Base-by-base conservation (phyloP, 2,113 vertebrate species). In the Turnix velox region DNA sequence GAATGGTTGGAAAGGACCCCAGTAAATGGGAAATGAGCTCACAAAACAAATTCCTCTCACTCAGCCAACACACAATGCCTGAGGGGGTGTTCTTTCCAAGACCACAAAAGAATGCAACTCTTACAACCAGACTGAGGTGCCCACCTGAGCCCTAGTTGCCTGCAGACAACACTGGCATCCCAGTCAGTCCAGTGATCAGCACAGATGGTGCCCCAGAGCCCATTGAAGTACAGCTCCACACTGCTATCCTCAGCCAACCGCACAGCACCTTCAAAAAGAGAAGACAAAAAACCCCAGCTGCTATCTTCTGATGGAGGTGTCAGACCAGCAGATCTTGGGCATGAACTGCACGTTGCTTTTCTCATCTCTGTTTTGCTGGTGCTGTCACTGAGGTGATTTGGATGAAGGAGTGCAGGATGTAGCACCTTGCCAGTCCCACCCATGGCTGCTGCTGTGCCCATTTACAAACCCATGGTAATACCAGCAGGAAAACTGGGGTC, bases 121-220 rank as follows among this genome's bases (percentile, higher is more conserved):
- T 46, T 1, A 0, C 43, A 74, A n/a, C 10, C 27, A 78, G 48
- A 24, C 19, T 16, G 31, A 81, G 31, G 35, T 79, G 74, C 95
- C 83, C 75, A 99, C 98, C 98, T 96, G 49, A 98, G 95, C 35
- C 98, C 98, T 59, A 99, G 97, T n/a, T 99, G 98, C 82, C 98
- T 98, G 97, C 98, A 99, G 93, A 98, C 97, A 91, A 99, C 98
- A 24, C 98, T 98, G 96, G 98, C 98, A 69, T 99, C 98, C 88
- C 97, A 96, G 93, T 99, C 98, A 7, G 98, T 98, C 98, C 98
- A 99, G 80, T 97, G 98, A 40, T 98, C 98, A 94, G 98, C 98
- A 80, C 98, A 99, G 84, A 99, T 96, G 7, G 97, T 97, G 82
- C 98, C 98, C 98, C 98, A 99, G 89, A 98, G 97, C 55, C 98